phyloP scores from a whole-genome alignment of 2,888 invertebrate species.

The Lasius platythorax region DNA sequence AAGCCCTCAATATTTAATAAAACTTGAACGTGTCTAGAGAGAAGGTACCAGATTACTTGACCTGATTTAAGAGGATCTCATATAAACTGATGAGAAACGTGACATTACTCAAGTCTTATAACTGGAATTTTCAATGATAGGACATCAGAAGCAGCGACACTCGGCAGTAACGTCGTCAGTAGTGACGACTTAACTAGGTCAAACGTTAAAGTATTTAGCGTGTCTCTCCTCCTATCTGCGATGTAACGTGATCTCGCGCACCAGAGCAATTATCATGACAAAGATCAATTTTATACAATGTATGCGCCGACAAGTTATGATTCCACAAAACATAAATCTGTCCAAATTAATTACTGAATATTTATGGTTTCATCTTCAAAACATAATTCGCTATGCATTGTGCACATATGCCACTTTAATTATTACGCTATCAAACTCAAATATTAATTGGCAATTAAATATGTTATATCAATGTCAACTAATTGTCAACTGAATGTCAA shows the following conservation, averaged over 20 bases:
- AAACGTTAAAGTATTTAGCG: conserved; percentile 59
- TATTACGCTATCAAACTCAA: conserved; percentile 24
- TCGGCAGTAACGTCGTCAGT: conserved; percentile 29
- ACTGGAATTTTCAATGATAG: conserved; percentile 43
- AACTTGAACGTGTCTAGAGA: background rate
- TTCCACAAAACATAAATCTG: background rate
- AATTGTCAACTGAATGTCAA: conserved; percentile 5
- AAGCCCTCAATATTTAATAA: background rate
- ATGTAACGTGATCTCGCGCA: background rate
- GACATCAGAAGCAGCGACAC: conserved; percentile 17
- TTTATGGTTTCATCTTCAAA: conserved; percentile 32
- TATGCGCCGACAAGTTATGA: background rate
- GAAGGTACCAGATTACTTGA: conserved; percentile 1
- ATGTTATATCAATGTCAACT: conserved; percentile 10
- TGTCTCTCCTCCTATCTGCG: conserved; percentile 17
- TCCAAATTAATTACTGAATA: conserved; percentile 33
- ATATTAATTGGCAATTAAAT: conserved; percentile 36
- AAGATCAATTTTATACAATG: conserved; percentile 13
- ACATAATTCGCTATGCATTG: conserved; percentile 25
- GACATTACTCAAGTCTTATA: conserved; percentile 22
- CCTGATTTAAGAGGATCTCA: conserved; percentile 21
- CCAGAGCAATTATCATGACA: background rate
- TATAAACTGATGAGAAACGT: conserved; percentile 32
- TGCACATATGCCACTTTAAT: conserved; percentile 6
- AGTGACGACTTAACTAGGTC: conserved; percentile 61